Percentiles rank a stretch among this genome's conserved stretches.
Evolutionary conservation across 2,113 vertebrate genomes (phyloP).

Genomic region (Ptyas mucosa): DNA sequence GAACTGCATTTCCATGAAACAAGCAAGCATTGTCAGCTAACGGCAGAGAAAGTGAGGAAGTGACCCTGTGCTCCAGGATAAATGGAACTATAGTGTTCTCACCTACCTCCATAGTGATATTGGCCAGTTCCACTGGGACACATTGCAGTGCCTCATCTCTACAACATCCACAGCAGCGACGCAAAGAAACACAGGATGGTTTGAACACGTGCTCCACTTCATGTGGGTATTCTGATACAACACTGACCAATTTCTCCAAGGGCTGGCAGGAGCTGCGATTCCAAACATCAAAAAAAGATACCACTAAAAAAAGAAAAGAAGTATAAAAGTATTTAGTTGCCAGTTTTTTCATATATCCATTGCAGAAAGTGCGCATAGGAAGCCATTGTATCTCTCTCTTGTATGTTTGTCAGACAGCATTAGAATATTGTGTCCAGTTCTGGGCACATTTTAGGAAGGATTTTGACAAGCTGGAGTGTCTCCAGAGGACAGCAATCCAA

Average conservation of each 20-base stretch:
- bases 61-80: neutral
- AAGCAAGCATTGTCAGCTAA: neutral
- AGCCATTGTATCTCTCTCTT: neutral
- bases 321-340: neutral
- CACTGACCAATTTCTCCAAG: conserved; percentile 86
- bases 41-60: neutral
- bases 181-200: conserved; percentile 87
- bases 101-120: conserved; percentile 88
- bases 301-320: conserved; percentile 65
- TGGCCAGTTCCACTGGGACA: conserved; percentile 74
- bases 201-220: conserved; percentile 90
- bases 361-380: neutral
- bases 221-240: conserved; percentile 82
- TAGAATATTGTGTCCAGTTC: neutral
- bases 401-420: neutral
- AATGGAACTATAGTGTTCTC: neutral
- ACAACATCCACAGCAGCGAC: conserved; percentile 90
- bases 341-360: neutral
- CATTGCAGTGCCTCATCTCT: conserved; percentile 88
- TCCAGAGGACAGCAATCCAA: neutral
- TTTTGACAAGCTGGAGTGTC: neutral
- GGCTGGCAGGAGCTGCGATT: conserved; percentile 89
- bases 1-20: neutral
- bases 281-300: conserved; percentile 91
- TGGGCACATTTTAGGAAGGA: neutral